Conservation (phyloP, 2,888 invertebrate species). For the Zootermopsis nevadensis region DNA sequence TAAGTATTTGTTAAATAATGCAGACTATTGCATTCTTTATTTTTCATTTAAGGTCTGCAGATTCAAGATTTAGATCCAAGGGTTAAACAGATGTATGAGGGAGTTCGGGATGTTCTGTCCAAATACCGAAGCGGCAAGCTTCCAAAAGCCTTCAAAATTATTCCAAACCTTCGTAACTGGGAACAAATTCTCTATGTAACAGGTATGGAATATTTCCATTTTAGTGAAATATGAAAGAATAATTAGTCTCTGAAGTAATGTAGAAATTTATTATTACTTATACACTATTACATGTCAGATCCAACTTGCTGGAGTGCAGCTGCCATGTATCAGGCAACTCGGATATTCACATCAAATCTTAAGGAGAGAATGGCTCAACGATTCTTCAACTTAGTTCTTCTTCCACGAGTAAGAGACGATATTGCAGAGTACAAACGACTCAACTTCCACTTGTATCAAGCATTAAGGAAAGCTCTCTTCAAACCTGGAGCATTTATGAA, state of each 20-base stretch:
- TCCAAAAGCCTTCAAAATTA: conserved; percentile 97
- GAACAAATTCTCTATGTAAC: conserved; percentile 89
- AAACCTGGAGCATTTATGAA: conserved; percentile 99
- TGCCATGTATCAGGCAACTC: conserved; percentile 94
- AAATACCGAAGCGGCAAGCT: conserved; percentile 96
- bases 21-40: too few species aligned
- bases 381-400: conserved; percentile 91
- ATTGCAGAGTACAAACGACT: conserved; percentile 93
- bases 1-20: too few species aligned
- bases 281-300: conserved; percentile 67
- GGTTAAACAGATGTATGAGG: conserved; percentile 84
- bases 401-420: conserved; percentile 95
- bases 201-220: conserved; percentile 58
- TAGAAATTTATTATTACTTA: neutral
- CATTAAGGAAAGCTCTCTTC: conserved; percentile 90
- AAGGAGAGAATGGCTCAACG: conserved; percentile 97
- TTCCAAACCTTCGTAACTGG: conserved; percentile 94
- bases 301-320: conserved; percentile 98
- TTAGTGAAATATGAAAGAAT: neutral
- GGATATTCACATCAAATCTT: conserved; percentile 97
- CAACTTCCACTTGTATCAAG: conserved; percentile 97
- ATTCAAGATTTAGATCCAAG: conserved; percentile 87
- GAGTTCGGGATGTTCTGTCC: conserved; percentile 85
- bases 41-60: conserved; percentile 68
- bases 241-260: neutral